Percentiles rank a stretch among this genome's conserved stretches.
These are phyloP conservation scores for Drosophila fungiperda DNA, from an alignment of 2,888 invertebrate genomes.

Conservation along the genomic window DNA sequence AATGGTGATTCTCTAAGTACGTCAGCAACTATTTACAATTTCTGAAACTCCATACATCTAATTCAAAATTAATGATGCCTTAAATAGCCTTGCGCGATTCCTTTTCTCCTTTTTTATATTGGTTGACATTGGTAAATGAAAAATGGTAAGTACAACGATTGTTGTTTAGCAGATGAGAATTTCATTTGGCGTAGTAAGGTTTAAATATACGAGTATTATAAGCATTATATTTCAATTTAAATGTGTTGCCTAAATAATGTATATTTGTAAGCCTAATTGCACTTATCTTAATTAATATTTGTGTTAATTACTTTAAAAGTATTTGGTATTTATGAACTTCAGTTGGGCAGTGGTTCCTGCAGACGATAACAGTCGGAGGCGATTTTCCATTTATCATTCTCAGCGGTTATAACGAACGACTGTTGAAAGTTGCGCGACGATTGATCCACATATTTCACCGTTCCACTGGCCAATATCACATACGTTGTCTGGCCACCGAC, in stretches of 20 bases:
- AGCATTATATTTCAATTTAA: not conserved
- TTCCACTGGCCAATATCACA: slow-evolving; percentile 93
- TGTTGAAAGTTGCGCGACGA: slow-evolving; percentile 91
- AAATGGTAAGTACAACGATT: not conserved
- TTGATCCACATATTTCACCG: slow-evolving; percentile 90
- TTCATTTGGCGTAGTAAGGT: not conserved
- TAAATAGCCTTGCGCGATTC: too few relatives aligned
- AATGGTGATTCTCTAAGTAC: not conserved
- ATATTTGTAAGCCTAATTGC: not conserved
- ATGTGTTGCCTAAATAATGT: not conserved
- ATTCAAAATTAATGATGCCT: not conserved
- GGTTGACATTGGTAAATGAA: not conserved
- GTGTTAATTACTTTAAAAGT: not conserved
- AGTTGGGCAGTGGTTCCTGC: slow-evolving; percentile 86
- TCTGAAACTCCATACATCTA: not conserved
- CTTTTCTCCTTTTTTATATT: too few relatives aligned
- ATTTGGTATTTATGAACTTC: not conserved
- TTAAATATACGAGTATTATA: not conserved
- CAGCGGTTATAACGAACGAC: slow-evolving; percentile 94
- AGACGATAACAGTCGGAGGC: slow-evolving; percentile 94
- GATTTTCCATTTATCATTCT: slow-evolving; percentile 97
- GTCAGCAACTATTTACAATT: not conserved
- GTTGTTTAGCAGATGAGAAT: not conserved
- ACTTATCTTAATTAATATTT: not conserved
- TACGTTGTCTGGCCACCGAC: slow-evolving; percentile 92